Conservation (phyloP, 2,797 vertebrate species). For the Aulostomus chinensis region DNA sequence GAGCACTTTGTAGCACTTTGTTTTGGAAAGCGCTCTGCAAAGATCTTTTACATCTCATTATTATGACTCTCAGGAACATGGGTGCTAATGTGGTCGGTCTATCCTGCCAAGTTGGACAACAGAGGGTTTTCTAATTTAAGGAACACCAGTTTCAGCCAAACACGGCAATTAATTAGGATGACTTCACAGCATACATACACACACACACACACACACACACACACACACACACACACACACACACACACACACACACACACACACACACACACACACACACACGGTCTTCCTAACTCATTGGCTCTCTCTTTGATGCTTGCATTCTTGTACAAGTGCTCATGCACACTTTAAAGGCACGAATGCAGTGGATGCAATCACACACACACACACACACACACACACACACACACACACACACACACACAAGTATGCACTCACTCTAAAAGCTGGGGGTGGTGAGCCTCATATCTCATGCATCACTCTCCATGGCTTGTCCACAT, state of each 20-base stretch:
- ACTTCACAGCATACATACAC: conserved; percentile 36
- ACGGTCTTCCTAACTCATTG: no score
- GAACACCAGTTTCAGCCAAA: conserved; percentile 49
- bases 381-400: not conserved
- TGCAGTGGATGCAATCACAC: no score
- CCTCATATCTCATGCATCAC: conserved; percentile 39
- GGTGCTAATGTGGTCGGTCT: conserved; percentile 28
- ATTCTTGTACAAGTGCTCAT: conserved; percentile 5
- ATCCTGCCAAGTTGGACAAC: conserved; percentile 52
- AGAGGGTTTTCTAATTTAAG: conserved; percentile 60
- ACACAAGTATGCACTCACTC: not conserved
- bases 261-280: no score
- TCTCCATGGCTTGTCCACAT: conserved; percentile 23
- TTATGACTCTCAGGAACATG: conserved; percentile 28
- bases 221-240: not conserved
- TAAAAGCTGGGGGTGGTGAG: conserved; percentile 18
- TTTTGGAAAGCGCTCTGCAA: conserved; percentile 3
- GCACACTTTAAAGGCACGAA: no score
- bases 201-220: not conserved
- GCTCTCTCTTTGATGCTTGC: conserved; percentile 9
- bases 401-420: not conserved
- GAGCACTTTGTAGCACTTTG: conserved; percentile 36
- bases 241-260: no score
- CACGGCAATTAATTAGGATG: conserved; percentile 57
- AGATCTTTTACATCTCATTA: conserved; percentile 33